Evolutionary conservation across 1,140 invertebrate species (phyloP), one percentile per base, ranked within the genome.

Genomic region (Orchestia grillus): DNA sequence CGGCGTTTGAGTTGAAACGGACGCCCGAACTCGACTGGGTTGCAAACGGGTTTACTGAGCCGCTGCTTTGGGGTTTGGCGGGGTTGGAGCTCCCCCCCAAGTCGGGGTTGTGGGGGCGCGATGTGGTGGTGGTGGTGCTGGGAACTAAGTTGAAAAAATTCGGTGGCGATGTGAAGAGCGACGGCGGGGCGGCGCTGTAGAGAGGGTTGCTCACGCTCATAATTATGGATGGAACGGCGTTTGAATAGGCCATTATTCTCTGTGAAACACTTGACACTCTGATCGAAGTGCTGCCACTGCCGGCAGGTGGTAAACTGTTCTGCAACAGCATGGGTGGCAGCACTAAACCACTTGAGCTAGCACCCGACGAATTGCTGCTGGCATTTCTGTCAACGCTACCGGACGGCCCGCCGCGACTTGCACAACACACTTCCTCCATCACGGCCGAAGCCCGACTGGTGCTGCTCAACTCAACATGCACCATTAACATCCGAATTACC

Each of bases 361-460:
- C 47, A 19, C 47, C 47, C 47, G 47, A 8, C 23, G 41, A 15
- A 44, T 44, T 92, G 44, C 41, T 44, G 40, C 43, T n/a, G 43
- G 43, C 88, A 90, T 90, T 90, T 90, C 88, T 90, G 43, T 41
- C 41, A 90, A 41, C 43, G 44, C 43, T 45, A 45, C 92, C 44
- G 43, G 92, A 94, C 11, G 43, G 36, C 41, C 92, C 92, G 44
- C 92, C 44, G 44, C 92, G 92, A 47, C 44, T 94, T 11, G 92
- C 92, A 94, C 92, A 40, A 47, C 92, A 94, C 44, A 44, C 92
- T 94, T 8, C 44, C 92, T 94, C 92, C 92, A 94, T 94, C 92
- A 94, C 92, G 92, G 92, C 92, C 92, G 92, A 42, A 94, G 92
- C 92, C 92, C 92, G 44, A 94, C 92, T 94, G 92, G 44, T 28